phyloP scores from a whole-genome alignment of 1,140 invertebrate species.

The Grapholita molesta region DNA sequence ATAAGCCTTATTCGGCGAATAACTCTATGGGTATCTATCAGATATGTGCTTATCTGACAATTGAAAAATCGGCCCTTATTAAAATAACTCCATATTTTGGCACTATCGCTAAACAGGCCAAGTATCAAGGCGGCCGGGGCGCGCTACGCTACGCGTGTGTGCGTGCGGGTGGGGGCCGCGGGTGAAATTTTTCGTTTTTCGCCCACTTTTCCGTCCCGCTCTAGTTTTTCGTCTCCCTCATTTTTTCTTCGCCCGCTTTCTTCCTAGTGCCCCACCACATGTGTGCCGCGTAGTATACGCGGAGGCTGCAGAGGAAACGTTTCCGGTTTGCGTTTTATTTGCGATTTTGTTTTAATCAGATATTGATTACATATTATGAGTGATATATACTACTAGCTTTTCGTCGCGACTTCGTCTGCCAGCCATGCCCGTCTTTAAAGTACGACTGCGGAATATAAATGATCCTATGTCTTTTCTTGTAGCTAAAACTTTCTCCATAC shows the following conservation, averaged over 20 bases:
- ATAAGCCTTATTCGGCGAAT: too few species aligned
- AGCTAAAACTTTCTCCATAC: too few species aligned
- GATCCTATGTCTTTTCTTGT: too few species aligned
- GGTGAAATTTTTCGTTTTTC: slow-evolving; percentile 77
- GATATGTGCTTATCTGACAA: too few species aligned
- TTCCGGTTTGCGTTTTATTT: slow-evolving; percentile 45
- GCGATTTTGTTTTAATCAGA: too few species aligned
- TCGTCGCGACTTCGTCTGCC: too few species aligned
- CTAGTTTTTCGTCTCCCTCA: slow-evolving; percentile 77
- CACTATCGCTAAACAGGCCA: slow-evolving; percentile 18
- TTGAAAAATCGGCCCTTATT: not conserved
- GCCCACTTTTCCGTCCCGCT: slow-evolving; percentile 76
- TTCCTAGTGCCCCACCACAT: slow-evolving; percentile 77
- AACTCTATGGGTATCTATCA: too few species aligned
- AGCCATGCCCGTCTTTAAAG: too few species aligned
- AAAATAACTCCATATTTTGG: not conserved
- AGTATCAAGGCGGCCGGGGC: slow-evolving; percentile 44
- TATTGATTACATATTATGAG: too few species aligned
- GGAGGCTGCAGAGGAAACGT: slow-evolving; percentile 35
- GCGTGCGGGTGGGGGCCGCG: slow-evolving; percentile 48
- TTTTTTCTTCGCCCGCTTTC: slow-evolving; percentile 76
- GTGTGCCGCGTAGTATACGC: slow-evolving; percentile 59
- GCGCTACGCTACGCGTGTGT: slow-evolving; percentile 46
- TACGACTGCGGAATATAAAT: too few species aligned
- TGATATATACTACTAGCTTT: too few species aligned